Evolutionary conservation across 2,888 invertebrate species (phyloP).

Genomic region (Drosophila anomalata): DNA sequence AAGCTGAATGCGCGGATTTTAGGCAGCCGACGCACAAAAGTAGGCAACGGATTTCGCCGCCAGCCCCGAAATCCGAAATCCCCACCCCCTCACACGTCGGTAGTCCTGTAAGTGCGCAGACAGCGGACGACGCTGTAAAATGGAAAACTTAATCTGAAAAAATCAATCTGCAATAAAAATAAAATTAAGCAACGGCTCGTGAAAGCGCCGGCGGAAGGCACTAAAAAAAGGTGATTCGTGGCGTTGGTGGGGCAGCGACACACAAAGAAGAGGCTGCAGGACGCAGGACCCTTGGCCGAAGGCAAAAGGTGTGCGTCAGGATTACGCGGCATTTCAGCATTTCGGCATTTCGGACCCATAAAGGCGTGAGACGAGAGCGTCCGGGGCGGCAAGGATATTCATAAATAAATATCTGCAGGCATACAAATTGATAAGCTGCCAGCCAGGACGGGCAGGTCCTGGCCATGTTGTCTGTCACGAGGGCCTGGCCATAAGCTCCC

Average conservation of each 20-base stretch:
- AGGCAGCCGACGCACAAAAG: conserved; percentile 36
- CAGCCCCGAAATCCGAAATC: conserved; percentile 19
- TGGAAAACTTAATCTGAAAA: conserved; percentile 70
- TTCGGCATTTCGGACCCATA: conserved; percentile 56
- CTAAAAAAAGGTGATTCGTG: conserved; percentile 15
- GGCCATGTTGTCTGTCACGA: conserved; percentile 56
- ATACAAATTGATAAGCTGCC: conserved; percentile 77
- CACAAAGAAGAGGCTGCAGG: conserved; percentile 20
- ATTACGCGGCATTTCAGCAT: conserved; percentile 66
- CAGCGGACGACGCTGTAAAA: conserved; percentile 33
- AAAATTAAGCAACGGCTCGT: conserved; percentile 68
- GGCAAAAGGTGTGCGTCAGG: conserved; percentile 68
- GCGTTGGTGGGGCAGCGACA: conserved; percentile 9
- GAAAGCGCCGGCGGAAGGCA: conserved; percentile 44
- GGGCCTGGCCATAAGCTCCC: conserved; percentile 48
- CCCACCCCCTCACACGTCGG: neutral
- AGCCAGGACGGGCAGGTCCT: conserved; percentile 33
- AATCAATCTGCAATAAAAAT: conserved; percentile 78
- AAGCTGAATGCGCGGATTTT: conserved; percentile 32
- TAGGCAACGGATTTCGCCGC: conserved; percentile 40
- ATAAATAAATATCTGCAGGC: conserved; percentile 78
- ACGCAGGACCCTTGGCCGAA: conserved; percentile 36
- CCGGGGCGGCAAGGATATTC: conserved; percentile 63
- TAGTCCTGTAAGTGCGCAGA: conserved; percentile 19
- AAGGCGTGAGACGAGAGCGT: conserved; percentile 47